Base-by-base conservation (phyloP, 1,140 invertebrate genomes). In the Sweltsa coloradensis region DNA sequence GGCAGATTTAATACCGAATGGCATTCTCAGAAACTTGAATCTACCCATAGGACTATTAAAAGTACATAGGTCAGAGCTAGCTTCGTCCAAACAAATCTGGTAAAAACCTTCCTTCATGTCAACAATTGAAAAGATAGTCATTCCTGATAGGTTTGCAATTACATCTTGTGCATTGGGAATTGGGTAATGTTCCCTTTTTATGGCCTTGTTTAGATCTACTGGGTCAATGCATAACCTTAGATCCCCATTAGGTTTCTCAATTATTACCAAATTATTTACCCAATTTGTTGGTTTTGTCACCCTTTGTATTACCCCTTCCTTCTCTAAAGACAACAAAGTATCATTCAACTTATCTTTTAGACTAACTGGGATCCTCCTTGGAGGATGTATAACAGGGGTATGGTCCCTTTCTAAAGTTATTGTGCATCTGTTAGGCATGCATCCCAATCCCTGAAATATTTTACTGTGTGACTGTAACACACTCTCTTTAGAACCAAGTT, bases 31-130 rank as follows among this genome's bases (percentile, higher is more conserved):
- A 50, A 61, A 65, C 34, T 55, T 52, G 51, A 57, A 70, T 42
- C 62, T 51, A 1, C 63, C 67, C 59, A 65, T 69, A 9, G 65
- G 65, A 3, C 65, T 68, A 26, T 55, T 58, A 55, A 72, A 71
- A 25, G 70, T 72, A 14, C 59, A 62, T 4, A 69, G 50, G 43
- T 59, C 50, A 31, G 53, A 54, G 50, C 57, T 62, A 31, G 63
- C 51, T 23, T 64, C 50, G 36, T 51, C 47, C 21, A 74, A 53
- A 41, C 55, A 52, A 24, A 70, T 55, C 48, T 67, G 61, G 60
- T 62, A 69, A 56, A 67, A 71, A 7, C 63, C 51, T 21, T 50
- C 29, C 45, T 45, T 50, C 23, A 50, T 13, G 31, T 52, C 51
- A 19, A 52, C 13, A 13, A 52, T 47, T 27, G 47, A 22, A 27